Base-by-base conservation (phyloP, 2,888 invertebrate genomes). In the Andrena minutula region DNA sequence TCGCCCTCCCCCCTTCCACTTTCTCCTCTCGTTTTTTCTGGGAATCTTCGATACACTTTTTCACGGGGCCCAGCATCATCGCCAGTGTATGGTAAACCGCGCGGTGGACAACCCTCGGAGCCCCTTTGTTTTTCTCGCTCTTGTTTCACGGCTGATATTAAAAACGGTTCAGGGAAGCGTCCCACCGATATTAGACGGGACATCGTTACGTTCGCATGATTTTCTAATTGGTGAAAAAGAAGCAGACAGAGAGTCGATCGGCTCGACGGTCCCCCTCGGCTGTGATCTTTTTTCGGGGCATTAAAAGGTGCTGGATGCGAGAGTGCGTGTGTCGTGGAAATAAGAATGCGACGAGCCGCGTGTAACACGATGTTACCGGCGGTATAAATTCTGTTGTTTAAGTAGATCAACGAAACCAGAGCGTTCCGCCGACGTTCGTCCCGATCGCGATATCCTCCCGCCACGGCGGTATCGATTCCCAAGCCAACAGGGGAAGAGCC, bases 101-200 rank as follows among this genome's bases (percentile, higher is more conserved):
- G 32, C 32, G 70, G 60, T 75, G 78, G 78, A 84, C 82, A 85
- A 60, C 60, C 66, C n/a, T 77, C 20, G 26, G 23, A 23, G 4
- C 58, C 12, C 23, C 30, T 70, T 69, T 8, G 12, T 23, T 4
- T 23, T 16, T n/a, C 49, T n/a, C 72, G 41, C 53, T 73, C 53
- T 75, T 71, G 51, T 71, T 53, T 56, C 47, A 26, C 64, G 53
- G 47, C 63, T 78, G 77, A 81, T 81, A 79, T 84, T 88, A 88
- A 87, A 84, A 77, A 75, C 73, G 75, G 23, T 87, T 85, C 86
- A 82, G 30, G 53, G 85, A 88, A 86, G 75, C 68, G 79, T 49
- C 64, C 64, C 77, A 73, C 68, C 53, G 66, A 74, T 70, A 79
- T 82, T 85, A 87, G 82, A 75, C 56, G 35, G 63, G 77, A 60